Evolutionary conservation across 2,797 vertebrate species (phyloP).

Genomic region (Crocidura indochinensis): DNA sequence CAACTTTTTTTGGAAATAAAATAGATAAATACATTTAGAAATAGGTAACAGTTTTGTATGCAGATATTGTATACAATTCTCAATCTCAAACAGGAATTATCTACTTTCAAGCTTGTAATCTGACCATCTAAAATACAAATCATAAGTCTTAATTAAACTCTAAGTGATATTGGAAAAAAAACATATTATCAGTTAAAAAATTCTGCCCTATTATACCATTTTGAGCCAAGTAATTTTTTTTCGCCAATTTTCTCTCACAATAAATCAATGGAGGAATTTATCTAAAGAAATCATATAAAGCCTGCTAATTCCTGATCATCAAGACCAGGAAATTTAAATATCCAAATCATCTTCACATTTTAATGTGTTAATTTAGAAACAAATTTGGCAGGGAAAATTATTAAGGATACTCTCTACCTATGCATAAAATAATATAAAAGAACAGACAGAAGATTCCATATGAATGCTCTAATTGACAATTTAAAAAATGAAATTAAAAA

Average conservation of each 20-base stretch:
- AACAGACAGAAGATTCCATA: neutral
- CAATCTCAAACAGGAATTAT: too few relatives aligned
- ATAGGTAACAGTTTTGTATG: neutral
- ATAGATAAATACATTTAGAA: neutral
- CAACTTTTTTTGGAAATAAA: conserved; percentile 16
- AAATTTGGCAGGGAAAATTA: neutral
- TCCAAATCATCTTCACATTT: neutral
- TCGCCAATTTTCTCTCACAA: neutral
- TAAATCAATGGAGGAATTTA: neutral
- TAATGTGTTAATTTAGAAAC: neutral
- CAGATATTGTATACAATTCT: too few relatives aligned
- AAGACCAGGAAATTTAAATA: too few relatives aligned
- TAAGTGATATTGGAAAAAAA: neutral
- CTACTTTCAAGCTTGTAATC: too few relatives aligned
- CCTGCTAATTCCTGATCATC: too few relatives aligned
- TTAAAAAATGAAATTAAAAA: neutral
- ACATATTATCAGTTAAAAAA: neutral
- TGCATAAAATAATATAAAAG: neutral
- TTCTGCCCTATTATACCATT: neutral
- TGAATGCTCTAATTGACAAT: neutral
- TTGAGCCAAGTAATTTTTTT: neutral
- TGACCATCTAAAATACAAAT: neutral
- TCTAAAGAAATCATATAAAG: neutral
- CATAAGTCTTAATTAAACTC: neutral
- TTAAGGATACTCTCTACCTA: neutral